Evolutionary conservation across 2,113 vertebrate genomes (phyloP), one percentile per base, ranked within the genome.

Genomic region (Chloebia gouldiae): DNA sequence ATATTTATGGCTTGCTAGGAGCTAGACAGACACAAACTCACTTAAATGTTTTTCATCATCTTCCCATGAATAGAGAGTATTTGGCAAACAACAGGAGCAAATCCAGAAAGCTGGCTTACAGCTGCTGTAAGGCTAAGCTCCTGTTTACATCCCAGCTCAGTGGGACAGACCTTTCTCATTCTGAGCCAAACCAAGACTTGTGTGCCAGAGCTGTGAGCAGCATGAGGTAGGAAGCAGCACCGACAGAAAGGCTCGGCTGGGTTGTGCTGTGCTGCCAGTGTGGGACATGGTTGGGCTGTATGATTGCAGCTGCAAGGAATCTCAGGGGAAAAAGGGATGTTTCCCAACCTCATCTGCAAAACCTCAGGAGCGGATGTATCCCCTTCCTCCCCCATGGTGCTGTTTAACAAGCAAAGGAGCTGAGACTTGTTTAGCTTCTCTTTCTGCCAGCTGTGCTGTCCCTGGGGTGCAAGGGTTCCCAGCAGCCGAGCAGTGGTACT

Each of bases 61-160:
- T 89, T 79, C 72, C 76, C 0, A 0, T 78, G 92, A 88, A 88
- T 44, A 37, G 65, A 27, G 81, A 88, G 47, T 20, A 54, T 76
- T 81, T 90, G 95, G 83, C 86, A 95, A 93, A 86, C 35, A 70
- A 19, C 28, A 84, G 72, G 28, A 90, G 72, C 72, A 94, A 92
- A 94, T 75, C 76, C 88, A 86, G 82, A 95, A 66, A 87, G 45
- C 24, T 91, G 85, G 50, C 78, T 94, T 88, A 33, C 60, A 84
- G 56, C 42, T 93, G 31, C 86, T 59, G 24, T 75, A 45, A 31
- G 20, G n/a, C 49, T 85, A 88, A 92, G 61, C 37, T 79, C 20
- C 33, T 3, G 5, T 88, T 96, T 87, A 77, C 51, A 81, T 11
- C 79, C 44, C 79, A 70, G 65, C 79, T 76, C 33, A 6, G 44